A percentile compares a stretch with the other conserved stretches of the same genome.
phyloP scores from a whole-genome alignment of 2,113 vertebrate genomes.

The Mesocricetus auratus region DNA sequence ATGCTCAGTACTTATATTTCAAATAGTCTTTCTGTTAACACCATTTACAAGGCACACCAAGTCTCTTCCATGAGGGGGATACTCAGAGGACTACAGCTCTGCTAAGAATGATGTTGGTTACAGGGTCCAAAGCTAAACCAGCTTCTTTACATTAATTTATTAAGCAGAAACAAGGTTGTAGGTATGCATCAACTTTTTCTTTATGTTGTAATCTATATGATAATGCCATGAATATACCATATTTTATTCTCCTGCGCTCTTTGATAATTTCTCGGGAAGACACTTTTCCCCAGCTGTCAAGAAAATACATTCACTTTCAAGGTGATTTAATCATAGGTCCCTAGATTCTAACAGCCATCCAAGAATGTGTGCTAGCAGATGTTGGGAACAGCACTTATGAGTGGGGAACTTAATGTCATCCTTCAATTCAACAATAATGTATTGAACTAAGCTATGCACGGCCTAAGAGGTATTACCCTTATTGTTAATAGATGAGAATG shows the following conservation, averaged over 20 bases:
- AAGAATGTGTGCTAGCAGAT: constrained; percentile 25
- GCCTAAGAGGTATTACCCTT: not conserved
- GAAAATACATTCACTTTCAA: constrained; percentile 42
- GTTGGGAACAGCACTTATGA: not conserved
- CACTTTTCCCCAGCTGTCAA: constrained; percentile 53
- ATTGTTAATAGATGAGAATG: not conserved
- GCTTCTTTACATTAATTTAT: constrained; percentile 72
- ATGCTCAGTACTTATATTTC: constrained; percentile 5
- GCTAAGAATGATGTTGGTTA: constrained; percentile 14
- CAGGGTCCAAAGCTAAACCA: constrained; percentile 55
- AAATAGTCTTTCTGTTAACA: not conserved
- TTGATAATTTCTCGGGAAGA: constrained; percentile 71
- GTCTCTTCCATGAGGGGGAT: not conserved
- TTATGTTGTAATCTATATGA: constrained; percentile 81
- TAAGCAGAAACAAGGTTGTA: constrained; percentile 58
- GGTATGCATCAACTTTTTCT: constrained; percentile 63
- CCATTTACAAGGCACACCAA: not conserved
- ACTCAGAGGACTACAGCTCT: constrained; percentile 22
- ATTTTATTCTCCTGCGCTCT: constrained; percentile 62
- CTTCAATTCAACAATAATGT: constrained; percentile 47
- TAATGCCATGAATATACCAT: constrained; percentile 68
- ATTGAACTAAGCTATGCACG: constrained; percentile 17
- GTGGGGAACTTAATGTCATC: not conserved
- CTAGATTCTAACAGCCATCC: constrained; percentile 6
- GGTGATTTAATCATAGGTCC: constrained; percentile 44